Base-by-base conservation (phyloP, 2,888 invertebrate genomes). In the Leptodirus hochenwartii region DNA sequence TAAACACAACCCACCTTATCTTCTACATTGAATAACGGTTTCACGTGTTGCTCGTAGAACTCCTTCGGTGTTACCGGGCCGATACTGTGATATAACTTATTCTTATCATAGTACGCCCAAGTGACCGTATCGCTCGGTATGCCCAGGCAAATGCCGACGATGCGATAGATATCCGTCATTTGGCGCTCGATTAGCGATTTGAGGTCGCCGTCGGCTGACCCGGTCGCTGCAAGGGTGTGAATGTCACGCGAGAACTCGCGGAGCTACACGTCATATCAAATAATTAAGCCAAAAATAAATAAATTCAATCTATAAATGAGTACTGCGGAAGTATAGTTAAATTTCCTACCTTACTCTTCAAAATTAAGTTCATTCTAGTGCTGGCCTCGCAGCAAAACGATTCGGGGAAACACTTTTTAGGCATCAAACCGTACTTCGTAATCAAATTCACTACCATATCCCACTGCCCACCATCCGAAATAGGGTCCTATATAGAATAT, bases 401-500 rank as follows among this genome's bases (percentile, higher is more conserved):
- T 47, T 88, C 88, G 0, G 85, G 82, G 54, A 78, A 88, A 48
- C 76, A 78, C 47, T 73, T 71, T 61, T 90, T 88, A 31, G 90
- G 90, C 61, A 90, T 69, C 30, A 90, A 54, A 9, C 90, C 90
- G 48, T 90, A 72, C 47, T 82, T 81, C 51, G 77, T 79, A 32
- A 90, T 71, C 12, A 90, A 56, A 53, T 87, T 87, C 15, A 77
- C 74, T 34, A 88, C 58, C 87, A 90, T 88, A 49, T 87, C 82
- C 88, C 87, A 90, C 50, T 90, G 88, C 0, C 90, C 87, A 15
- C 85, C 85, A 46, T 87, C 85, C 37, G 67, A 67, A 29, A 73
- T 71, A n/a, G 84, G 82, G 47, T 82, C 79, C 69, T 76, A 44
- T 11, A 40, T 39, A 28, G 40, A 34, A 34, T 25, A 27, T n/a